These are phyloP conservation scores for Drosophila sproati DNA, from an alignment of 1,140 invertebrate genomes.

Conservation along the genomic window DNA sequence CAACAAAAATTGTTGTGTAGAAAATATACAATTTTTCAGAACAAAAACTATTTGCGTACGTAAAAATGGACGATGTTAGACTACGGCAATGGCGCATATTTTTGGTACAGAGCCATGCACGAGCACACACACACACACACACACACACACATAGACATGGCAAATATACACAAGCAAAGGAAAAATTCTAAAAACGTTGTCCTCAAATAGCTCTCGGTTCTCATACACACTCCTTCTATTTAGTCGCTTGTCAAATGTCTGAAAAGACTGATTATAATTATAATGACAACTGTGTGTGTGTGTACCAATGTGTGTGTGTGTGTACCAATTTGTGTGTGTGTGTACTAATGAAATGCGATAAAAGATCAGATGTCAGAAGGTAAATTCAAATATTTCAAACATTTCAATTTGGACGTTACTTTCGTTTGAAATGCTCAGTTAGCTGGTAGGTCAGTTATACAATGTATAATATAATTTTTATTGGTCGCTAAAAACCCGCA, in stretches of 20 bases:
- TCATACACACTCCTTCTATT: slow-evolving; percentile 48
- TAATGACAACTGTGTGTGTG: slow-evolving; percentile 16
- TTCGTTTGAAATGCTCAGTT: not conserved
- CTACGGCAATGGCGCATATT: slow-evolving; percentile 64
- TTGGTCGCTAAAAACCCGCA: not conserved
- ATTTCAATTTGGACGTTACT: not conserved
- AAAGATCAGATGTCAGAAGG: slow-evolving; percentile 22
- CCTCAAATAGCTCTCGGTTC: slow-evolving; percentile 43
- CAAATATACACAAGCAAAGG: slow-evolving; percentile 31
- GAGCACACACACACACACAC: slow-evolving; percentile 39
- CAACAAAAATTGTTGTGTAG: slow-evolving; percentile 26
- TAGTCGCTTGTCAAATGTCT: slow-evolving; percentile 51
- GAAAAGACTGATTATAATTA: slow-evolving; percentile 44
- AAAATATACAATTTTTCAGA: slow-evolving; percentile 70
- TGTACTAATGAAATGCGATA: slow-evolving; percentile 7
- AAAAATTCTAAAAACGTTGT: slow-evolving; percentile 56
- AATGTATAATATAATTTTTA: not conserved
- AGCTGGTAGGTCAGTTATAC: slow-evolving; percentile 21
- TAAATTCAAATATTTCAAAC: not conserved
- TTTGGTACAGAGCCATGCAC: slow-evolving; percentile 58
- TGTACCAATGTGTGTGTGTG: not conserved
- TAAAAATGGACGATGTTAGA: slow-evolving; percentile 69
- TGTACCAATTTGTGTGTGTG: not conserved
- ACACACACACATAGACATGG: slow-evolving; percentile 19
- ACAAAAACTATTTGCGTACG: slow-evolving; percentile 73